phyloP scores from a whole-genome alignment of 2,888 invertebrate genomes.

The Parnassius mnemosyne region DNA sequence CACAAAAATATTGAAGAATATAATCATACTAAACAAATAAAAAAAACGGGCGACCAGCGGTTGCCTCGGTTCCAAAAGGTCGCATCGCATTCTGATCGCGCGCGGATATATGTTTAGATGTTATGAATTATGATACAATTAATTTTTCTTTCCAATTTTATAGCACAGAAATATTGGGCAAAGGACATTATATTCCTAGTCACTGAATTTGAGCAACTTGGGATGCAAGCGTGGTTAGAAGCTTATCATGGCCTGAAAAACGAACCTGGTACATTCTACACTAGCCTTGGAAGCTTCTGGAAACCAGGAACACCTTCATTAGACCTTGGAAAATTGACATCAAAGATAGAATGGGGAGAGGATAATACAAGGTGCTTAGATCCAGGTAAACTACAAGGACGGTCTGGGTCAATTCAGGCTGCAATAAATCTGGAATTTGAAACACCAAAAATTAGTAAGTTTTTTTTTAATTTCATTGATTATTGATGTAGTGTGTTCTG shows the following conservation, averaged over 20 bases:
- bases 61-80: too few relatives aligned
- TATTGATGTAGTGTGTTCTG: too few relatives aligned
- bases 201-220: constrained; percentile 96
- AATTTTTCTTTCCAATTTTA: not conserved
- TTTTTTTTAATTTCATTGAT: not conserved
- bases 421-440: constrained; percentile 96
- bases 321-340: constrained; percentile 42
- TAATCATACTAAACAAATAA: too few relatives aligned
- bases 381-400: constrained; percentile 87
- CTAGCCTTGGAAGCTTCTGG: constrained; percentile 68
- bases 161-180: constrained; percentile 97
- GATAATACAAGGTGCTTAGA: constrained; percentile 75
- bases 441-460: constrained; percentile 84
- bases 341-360: constrained; percentile 39
- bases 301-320: constrained; percentile 47
- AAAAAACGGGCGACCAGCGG: too few relatives aligned
- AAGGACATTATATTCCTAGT: constrained; percentile 98
- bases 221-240: constrained; percentile 97
- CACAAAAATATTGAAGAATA: too few relatives aligned
- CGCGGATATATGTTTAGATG: too few relatives aligned
- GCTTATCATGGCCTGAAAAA: constrained; percentile 90
- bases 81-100: too few relatives aligned
- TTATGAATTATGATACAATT: too few relatives aligned
- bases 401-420: constrained; percentile 94
- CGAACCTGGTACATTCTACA: constrained; percentile 57